Evolutionary conservation across 2,113 vertebrate genomes (phyloP).

Genomic region (Callospermophilus lateralis): DNA sequence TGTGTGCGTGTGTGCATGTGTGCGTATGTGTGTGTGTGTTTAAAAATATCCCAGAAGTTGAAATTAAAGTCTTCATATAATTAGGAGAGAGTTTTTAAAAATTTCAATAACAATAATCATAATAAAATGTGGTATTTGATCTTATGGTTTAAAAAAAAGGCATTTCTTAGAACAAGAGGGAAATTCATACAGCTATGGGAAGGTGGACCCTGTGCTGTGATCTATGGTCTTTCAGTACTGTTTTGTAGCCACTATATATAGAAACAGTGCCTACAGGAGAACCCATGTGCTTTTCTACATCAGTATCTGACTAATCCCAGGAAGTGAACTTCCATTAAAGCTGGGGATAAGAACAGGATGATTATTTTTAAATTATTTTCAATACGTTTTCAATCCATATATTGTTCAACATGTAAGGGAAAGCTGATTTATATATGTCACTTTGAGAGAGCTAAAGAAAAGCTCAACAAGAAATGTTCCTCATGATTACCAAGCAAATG

Average conservation of each 20-base stretch:
- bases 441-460: background rate
- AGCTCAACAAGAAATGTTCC: background rate
- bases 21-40: background rate
- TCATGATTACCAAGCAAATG: background rate
- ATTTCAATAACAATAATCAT: background rate
- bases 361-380: conserved; percentile 44
- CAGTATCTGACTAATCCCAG: background rate
- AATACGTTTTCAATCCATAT: background rate
- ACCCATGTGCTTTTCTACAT: background rate
- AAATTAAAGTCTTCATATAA: conserved; percentile 15
- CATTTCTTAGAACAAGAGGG: background rate
- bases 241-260: background rate
- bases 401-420: background rate
- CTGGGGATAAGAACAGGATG: background rate
- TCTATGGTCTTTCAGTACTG: background rate
- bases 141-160: background rate
- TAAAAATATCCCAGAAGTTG: background rate
- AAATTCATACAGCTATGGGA: background rate
- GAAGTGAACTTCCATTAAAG: background rate
- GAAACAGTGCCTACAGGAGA: background rate
- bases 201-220: background rate
- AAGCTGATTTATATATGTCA: background rate
- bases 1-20: conserved; percentile 5
- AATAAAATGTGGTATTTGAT: background rate
- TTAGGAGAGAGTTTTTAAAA: background rate